Conservation (phyloP, 2,888 invertebrate species). For the Eupeodes luniger region DNA sequence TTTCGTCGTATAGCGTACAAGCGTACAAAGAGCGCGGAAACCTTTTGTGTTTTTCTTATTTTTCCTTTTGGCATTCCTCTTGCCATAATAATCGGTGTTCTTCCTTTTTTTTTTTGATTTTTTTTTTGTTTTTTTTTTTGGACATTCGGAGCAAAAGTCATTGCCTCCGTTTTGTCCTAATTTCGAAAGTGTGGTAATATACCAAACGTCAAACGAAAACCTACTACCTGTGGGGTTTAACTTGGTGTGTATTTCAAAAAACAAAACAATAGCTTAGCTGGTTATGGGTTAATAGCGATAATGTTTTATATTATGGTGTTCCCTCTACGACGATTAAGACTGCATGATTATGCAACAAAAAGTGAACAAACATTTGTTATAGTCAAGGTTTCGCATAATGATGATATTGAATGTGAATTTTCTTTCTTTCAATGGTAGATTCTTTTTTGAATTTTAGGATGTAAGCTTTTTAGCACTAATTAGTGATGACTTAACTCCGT, state of each 20-base stretch:
- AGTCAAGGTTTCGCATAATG: too few species aligned
- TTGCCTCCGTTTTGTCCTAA: conserved; percentile 73
- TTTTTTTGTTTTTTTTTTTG: conserved; percentile 63
- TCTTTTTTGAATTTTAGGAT: too few species aligned
- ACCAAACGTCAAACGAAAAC: conserved; percentile 11
- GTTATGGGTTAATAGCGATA: conserved; percentile 53
- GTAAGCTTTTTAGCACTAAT: too few species aligned
- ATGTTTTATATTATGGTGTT: not conserved
- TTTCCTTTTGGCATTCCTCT: conserved; percentile 57
- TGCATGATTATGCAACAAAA: too few species aligned
- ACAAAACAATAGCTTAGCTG: conserved; percentile 33
- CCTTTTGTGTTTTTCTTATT: conserved; percentile 70
- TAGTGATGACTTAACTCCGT: too few species aligned
- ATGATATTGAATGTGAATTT: too few species aligned
- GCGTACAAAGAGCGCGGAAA: conserved; percentile 59
- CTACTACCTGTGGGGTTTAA: conserved; percentile 18
- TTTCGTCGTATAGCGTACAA: conserved; percentile 14
- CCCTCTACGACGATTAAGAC: not conserved
- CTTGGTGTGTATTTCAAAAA: conserved; percentile 47
- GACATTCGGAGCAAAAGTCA: conserved; percentile 70
- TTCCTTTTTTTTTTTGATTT: conserved; percentile 50
- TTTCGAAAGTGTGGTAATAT: conserved; percentile 62
- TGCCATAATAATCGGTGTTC: conserved; percentile 41
- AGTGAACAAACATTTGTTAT: too few species aligned
- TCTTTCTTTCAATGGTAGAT: too few species aligned